phyloP scores from a whole-genome alignment of 1,140 invertebrate species.

The Drosophila bifasciata region DNA sequence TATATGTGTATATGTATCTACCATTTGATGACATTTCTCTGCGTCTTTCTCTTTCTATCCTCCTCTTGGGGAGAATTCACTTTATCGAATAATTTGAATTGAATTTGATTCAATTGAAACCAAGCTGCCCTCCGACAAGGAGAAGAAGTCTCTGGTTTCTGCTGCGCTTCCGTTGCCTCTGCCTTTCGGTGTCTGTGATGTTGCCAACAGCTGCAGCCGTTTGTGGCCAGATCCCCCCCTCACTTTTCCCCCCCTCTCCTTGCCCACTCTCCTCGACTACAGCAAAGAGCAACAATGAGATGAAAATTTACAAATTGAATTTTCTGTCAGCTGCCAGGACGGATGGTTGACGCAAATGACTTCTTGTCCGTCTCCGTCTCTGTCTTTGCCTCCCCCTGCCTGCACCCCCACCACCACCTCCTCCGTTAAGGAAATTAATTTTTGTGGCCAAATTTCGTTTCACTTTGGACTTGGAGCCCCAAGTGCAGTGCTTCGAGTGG shows the following conservation, averaged over 20 bases:
- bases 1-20: no score
- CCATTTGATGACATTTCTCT: background rate
- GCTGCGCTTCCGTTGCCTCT: background rate
- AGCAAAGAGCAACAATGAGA: constrained; percentile 52
- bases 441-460: constrained; percentile 58
- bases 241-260: background rate
- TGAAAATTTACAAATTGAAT: constrained; percentile 77
- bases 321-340: constrained; percentile 75
- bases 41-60: background rate
- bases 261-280: constrained; percentile 19
- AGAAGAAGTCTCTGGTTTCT: constrained; percentile 10
- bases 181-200: constrained; percentile 45
- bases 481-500: constrained; percentile 52
- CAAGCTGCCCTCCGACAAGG: constrained; percentile 1
- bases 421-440: constrained; percentile 51
- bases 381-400: background rate
- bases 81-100: constrained; percentile 24
- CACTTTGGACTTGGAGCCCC: constrained; percentile 44
- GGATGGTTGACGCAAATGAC: constrained; percentile 80
- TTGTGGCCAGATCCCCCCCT: constrained; percentile 29
- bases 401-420: background rate
- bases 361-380: constrained; percentile 44
- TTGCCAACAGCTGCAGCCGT: constrained; percentile 74
- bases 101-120: constrained; percentile 15
- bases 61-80: no score